A percentile compares a stretch with the other conserved stretches of the same genome.
phyloP scores from a whole-genome alignment of 1,140 invertebrate species.

The Oncopodura yosiiana region DNA sequence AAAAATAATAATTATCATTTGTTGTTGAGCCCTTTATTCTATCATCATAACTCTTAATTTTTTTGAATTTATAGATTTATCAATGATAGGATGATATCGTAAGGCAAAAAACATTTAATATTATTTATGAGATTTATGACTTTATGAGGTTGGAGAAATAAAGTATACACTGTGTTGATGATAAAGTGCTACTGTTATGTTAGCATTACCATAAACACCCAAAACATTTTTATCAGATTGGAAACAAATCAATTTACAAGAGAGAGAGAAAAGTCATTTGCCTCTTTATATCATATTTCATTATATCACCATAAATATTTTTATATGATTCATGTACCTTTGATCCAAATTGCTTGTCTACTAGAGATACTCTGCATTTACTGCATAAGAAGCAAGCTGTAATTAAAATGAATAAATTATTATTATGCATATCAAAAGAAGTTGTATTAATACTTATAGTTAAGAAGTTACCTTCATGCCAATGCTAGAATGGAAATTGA shows the following conservation, averaged over 20 bases:
- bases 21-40: not conserved
- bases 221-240: not conserved
- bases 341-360: constrained; percentile 98
- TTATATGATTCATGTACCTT: constrained; percentile 51
- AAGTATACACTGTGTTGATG: not conserved
- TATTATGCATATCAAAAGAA: too few relatives aligned
- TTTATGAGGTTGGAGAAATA: not conserved
- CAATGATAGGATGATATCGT: not conserved
- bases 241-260: too few relatives aligned
- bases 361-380: constrained; percentile 92
- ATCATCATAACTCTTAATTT: too few relatives aligned
- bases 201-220: not conserved
- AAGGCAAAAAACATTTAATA: not conserved
- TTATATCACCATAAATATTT: not conserved
- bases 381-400: constrained; percentile 93
- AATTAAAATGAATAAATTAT: too few relatives aligned
- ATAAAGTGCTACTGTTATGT: not conserved
- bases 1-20: not conserved
- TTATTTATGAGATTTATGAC: not conserved
- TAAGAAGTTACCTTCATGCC: too few relatives aligned
- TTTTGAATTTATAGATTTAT: too few relatives aligned
- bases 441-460: constrained; percentile 42
- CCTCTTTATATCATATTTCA: not conserved
- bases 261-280: too few relatives aligned
- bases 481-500: too few relatives aligned